Evolutionary conservation across 2,888 invertebrate genomes (phyloP), one percentile per base, ranked within the genome.

Genomic region (Sesia apiformis): DNA sequence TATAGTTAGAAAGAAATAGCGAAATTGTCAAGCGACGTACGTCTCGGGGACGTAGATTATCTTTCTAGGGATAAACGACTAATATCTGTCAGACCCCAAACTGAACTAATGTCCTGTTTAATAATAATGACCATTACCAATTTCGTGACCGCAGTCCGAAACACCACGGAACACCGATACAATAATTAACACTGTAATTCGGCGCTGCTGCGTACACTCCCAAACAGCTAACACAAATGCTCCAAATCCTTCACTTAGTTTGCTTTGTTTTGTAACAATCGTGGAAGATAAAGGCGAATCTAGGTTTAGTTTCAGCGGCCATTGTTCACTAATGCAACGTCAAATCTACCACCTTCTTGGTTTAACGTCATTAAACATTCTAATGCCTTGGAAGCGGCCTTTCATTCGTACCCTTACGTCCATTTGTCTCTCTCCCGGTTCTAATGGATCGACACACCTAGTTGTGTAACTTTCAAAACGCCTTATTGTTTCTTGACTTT

Each of bases 241-340:
- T 39, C 42, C 57, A 74, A 78, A 80, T 81, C 84, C 82, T 83
- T 84, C 76, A 81, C 70, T 74, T 72, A 70, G 70, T 74, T 74
- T 69, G 67, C 74, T 74, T 77, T 79, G 77, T 80, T 74, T 80
- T 76, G 70, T 70, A 81, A 81, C 81, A 81, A 81, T 79, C 68
- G 74, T 52, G 60, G 66, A 78, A 78, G 81, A 82, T 81, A 81
- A 78, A 79, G 78, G 75, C 63, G 65, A 70, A 69, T 74, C 67
- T 70, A 75, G 77, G 76, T 75, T 76, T 75, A 78, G 81, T 81
- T 82, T 72, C 67, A 71, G 64, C 67, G 62, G 56, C 80, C 62
- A 78, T 84, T 84, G 84, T 84, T 79, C 71, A 63, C 72, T 84
- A 84, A 84, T 82, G 82, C 78, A 80, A 71, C 76, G 74, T 72